phyloP scores from a whole-genome alignment of 2,113 vertebrate species.

The Seriola rivoliana region DNA sequence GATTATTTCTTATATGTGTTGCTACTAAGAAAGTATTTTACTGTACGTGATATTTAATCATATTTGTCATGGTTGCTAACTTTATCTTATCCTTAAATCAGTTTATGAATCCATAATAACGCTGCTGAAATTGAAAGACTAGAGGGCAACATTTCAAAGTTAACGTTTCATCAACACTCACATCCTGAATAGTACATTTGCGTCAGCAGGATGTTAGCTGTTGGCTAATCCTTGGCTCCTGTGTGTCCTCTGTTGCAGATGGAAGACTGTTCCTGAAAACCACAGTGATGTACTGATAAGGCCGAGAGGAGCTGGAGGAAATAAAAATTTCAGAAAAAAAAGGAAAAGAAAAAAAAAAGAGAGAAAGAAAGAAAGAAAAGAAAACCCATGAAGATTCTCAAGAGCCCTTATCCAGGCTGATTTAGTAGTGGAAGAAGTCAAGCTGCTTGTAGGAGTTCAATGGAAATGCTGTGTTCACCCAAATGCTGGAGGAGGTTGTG shows the following conservation, averaged over 20 bases:
- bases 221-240: conserved; percentile 69
- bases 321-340: conserved; percentile 42
- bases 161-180: conserved; percentile 55
- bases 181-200: conserved; percentile 60
- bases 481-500: conserved; percentile 84
- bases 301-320: conserved; percentile 76
- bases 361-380: conserved; percentile 53
- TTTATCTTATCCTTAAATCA: conserved; percentile 46
- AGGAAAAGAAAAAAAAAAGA: conserved; percentile 17
- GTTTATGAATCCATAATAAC: conserved; percentile 47
- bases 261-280: conserved; percentile 99
- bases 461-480: conserved; percentile 77
- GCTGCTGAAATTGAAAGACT: conserved; percentile 37
- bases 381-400: conserved; percentile 76
- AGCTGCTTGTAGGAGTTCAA: conserved; percentile 73
- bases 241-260: conserved; percentile 90
- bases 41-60: conserved; percentile 52
- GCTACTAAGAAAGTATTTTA: conserved; percentile 25
- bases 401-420: conserved; percentile 72
- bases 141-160: conserved; percentile 65
- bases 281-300: conserved; percentile 97
- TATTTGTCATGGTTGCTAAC: conserved; percentile 47
- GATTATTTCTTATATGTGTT: conserved; percentile 6
- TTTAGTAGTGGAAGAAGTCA: conserved; percentile 71
- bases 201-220: conserved; percentile 66